These are phyloP conservation scores for Condylura cristata DNA, from an alignment of 2,113 vertebrate genomes.

Conservation along the genomic window DNA sequence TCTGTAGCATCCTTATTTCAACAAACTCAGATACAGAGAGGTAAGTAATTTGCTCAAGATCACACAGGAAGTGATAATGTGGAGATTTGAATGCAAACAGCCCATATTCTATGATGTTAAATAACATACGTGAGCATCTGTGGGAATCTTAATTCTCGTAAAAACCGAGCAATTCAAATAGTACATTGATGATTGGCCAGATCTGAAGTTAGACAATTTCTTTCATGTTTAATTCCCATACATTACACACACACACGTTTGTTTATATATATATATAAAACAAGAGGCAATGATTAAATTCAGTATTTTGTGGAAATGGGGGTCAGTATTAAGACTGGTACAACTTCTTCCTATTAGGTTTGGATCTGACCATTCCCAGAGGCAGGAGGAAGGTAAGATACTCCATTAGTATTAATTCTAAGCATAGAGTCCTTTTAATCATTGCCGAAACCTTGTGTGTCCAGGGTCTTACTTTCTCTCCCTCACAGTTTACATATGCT, in stretches of 20 bases:
- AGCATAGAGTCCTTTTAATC: background rate
- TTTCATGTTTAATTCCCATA: background rate
- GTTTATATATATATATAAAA: too few relatives aligned
- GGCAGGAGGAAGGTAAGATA: background rate
- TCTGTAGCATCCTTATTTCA: background rate
- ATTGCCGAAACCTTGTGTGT: background rate
- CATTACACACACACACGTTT: too few relatives aligned
- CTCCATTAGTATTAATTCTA: background rate
- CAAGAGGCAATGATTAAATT: background rate
- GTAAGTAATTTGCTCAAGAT: background rate
- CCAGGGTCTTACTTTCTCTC: background rate
- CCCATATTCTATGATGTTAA: background rate
- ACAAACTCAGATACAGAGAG: background rate
- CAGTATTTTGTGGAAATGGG: background rate
- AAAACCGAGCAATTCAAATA: background rate
- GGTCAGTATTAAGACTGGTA: background rate
- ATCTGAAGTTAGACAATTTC: background rate
- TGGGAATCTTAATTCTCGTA: background rate
- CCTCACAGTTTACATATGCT: background rate
- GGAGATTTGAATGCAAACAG: background rate
- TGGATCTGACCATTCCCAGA: background rate
- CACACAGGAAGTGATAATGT: background rate
- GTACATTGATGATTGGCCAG: background rate
- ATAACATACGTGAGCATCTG: background rate
- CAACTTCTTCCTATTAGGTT: background rate